Evolutionary conservation across 1,140 invertebrate species (phyloP), one percentile per base, ranked within the genome.

Genomic region (Araneus ventricosus): DNA sequence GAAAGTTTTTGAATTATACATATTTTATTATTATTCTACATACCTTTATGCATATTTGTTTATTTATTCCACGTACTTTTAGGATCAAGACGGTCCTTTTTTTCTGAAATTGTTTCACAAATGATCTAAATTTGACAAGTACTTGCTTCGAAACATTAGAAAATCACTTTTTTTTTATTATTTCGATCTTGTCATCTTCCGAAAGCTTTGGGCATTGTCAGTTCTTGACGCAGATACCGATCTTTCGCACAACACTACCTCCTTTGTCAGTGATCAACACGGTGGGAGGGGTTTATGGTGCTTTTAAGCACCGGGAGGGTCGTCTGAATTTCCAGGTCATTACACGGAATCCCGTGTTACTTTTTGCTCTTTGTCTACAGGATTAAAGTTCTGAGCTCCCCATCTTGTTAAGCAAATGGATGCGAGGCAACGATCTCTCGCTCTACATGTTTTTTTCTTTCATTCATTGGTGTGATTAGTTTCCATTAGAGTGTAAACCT

Each of bases 341-440:
- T 84, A 84, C 80, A 27, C 39, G 4, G 24, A 84, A 8, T n/a
- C 80, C 41, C 80, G 39, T 24, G 39, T 27, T n/a, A 24, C 24
- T 24, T 39, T 80, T 24, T 80, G 37, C 17, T 84, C 24, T 10
- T 20, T 45, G 7, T 52, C 39, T 27, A 14, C 45, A 1, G 80
- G 41, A 84, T 52, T 84, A 45, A 52, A 45, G 24, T n/a, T 41
- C 41, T 37, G n/a, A 52, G n/a, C 27, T 30, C 6, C 80, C 80
- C 80, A 84, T 84, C 80, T 84, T 84, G 45, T 84, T 84, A 84
- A 84, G 80, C 80, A 84, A 84, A 84, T 84, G 80, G 80, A 27
- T 45, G 7, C 34, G 37, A n/a, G 20, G 79, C 39, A 8, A 22
- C 39, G 39, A 80, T 80, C 4, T 27, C 17, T 34, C 39, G 0